Conservation (phyloP, 2,888 invertebrate genomes). For the Drosophila mulleri region DNA sequence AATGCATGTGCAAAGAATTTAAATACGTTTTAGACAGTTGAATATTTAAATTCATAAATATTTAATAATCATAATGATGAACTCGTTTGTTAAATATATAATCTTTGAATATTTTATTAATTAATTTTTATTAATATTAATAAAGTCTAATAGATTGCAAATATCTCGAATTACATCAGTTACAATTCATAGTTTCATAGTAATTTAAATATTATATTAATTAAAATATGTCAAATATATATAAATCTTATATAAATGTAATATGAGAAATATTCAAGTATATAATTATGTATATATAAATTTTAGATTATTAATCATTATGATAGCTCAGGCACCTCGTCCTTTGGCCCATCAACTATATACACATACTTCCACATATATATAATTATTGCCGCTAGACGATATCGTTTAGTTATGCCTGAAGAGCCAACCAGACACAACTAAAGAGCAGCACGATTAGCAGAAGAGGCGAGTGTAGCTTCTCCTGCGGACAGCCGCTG, state of each 20-base stretch:
- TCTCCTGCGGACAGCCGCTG: not conserved
- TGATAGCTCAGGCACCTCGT: not conserved
- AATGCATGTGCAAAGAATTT: not conserved
- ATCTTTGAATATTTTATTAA: too few species aligned
- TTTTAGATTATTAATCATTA: not conserved
- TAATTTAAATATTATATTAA: too few species aligned
- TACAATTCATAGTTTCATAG: too few species aligned
- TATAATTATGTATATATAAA: not conserved
- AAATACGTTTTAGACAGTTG: not conserved
- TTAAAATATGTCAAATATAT: too few species aligned
- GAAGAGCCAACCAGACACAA: not conserved
- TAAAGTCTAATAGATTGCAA: too few species aligned
- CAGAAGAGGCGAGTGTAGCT: not conserved
- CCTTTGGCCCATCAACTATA: not conserved
- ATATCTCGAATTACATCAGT: too few species aligned
- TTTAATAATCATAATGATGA: too few species aligned
- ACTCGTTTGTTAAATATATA: too few species aligned
- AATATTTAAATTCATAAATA: not conserved
- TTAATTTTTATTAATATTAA: too few species aligned
- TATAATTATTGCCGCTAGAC: not conserved
- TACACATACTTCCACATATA: not conserved
- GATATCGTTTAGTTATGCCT: not conserved
- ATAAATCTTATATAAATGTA: not conserved
- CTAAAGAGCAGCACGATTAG: not conserved
- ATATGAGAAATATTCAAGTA: not conserved